Conservation (phyloP, 2,113 vertebrate genomes). For the Pterophyllum scalare region DNA sequence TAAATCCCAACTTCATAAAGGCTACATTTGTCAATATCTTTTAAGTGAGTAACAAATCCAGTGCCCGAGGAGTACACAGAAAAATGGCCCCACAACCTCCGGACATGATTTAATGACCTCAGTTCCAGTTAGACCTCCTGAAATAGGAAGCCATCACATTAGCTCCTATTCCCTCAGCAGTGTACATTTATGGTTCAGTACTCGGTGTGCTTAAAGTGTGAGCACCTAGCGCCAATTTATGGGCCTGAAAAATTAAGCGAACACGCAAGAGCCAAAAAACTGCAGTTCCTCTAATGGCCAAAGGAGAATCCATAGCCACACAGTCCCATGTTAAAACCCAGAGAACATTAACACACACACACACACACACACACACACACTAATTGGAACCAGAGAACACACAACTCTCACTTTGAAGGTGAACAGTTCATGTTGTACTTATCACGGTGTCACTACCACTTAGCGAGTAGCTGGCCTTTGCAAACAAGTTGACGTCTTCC, state of each 20-base stretch:
- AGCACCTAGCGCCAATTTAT: not conserved
- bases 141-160: not conserved
- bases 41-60: not conserved
- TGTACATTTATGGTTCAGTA: slow-evolving; percentile 3
- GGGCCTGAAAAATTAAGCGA: not conserved
- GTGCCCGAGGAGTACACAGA: not conserved
- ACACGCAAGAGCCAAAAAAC: not conserved
- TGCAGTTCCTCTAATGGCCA: not conserved
- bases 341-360: not conserved
- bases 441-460: not conserved
- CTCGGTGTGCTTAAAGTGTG: not conserved
- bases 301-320: not conserved
- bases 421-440: not conserved
- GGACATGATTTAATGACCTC: not conserved
- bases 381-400: not conserved
- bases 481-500: not conserved
- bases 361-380: no score
- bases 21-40: not conserved
- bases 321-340: not conserved
- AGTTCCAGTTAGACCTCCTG: not conserved
- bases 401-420: not conserved
- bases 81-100: not conserved
- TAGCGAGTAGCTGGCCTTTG: not conserved
- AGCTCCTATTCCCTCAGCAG: not conserved
- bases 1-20: slow-evolving; percentile 1